These are phyloP conservation scores for Petrolisthes cinctipes DNA, from an alignment of 2,888 invertebrate species.

Conservation along the genomic window DNA sequence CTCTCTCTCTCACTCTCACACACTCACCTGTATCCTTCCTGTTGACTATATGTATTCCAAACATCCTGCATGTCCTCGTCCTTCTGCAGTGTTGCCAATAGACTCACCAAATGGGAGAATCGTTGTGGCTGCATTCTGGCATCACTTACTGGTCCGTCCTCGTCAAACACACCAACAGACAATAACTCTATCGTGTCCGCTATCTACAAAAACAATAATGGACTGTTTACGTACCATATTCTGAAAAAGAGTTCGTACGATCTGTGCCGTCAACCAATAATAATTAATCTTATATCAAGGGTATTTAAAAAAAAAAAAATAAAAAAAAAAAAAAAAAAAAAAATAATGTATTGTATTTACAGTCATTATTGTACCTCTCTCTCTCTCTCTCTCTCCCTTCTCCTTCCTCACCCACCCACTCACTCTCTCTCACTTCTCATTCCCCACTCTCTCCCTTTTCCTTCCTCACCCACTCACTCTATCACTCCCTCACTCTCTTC, in stretches of 20 bases:
- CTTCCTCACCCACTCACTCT: neutral
- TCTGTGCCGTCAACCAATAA: too few relatives aligned
- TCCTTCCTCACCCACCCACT: neutral
- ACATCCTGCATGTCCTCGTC: constrained; percentile 28
- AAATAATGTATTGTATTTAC: too few relatives aligned
- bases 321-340: too few relatives aligned
- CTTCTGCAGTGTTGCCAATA: neutral
- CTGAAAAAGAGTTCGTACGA: too few relatives aligned
- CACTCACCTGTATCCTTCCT: constrained; percentile 29
- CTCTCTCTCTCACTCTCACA: neutral
- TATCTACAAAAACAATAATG: constrained; percentile 1
- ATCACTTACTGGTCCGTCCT: neutral
- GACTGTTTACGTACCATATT: too few relatives aligned
- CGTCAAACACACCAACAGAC: neutral
- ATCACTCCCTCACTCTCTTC: neutral
- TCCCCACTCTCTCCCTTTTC: too few relatives aligned
- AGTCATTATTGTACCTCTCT: too few relatives aligned
- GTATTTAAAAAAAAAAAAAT: too few relatives aligned
- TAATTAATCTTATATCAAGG: too few relatives aligned
- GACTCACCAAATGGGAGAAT: constrained; percentile 41
- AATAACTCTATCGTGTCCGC: constrained; percentile 12
- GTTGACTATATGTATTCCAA: constrained; percentile 27
- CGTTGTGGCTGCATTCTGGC: constrained; percentile 11
- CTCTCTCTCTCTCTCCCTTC: neutral
- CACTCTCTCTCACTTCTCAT: neutral